Evolutionary conservation across 2,888 invertebrate species (phyloP).

Genomic region (Lasioglossum zephyrum): DNA sequence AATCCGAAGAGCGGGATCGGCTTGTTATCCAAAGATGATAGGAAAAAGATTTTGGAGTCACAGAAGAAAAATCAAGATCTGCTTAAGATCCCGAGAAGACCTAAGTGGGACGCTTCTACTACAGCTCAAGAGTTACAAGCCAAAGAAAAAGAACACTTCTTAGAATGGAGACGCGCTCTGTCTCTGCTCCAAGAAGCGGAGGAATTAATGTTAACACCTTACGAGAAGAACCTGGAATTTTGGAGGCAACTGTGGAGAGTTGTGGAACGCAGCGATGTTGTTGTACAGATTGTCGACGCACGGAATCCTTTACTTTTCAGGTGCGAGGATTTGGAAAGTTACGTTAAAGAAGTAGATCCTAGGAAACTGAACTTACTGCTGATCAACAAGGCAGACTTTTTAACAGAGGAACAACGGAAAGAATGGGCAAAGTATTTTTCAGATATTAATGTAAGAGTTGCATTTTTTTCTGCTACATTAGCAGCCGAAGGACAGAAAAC

Average conservation of each 20-base stretch:
- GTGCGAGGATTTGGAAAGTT: slow-evolving; percentile 95
- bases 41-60: slow-evolving; percentile 84
- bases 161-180: slow-evolving; percentile 95
- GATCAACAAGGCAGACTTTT: slow-evolving; percentile 97
- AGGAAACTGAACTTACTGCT: slow-evolving; percentile 93
- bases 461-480: slow-evolving; percentile 96
- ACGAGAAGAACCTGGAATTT: slow-evolving; percentile 98
- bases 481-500: slow-evolving; percentile 84
- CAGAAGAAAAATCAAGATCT: slow-evolving; percentile 87
- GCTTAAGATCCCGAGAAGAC: slow-evolving; percentile 94
- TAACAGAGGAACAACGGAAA: slow-evolving; percentile 91
- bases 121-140: slow-evolving; percentile 92
- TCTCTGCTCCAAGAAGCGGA: slow-evolving; percentile 92
- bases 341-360: slow-evolving; percentile 91
- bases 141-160: slow-evolving; percentile 92
- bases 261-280: slow-evolving; percentile 96
- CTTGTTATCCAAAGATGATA: slow-evolving; percentile 87
- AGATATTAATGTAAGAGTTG: slow-evolving; percentile 88
- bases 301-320: slow-evolving; percentile 97
- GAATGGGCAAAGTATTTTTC: slow-evolving; percentile 95
- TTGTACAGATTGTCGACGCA: slow-evolving; percentile 98
- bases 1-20: slow-evolving; percentile 87
- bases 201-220: slow-evolving; percentile 95
- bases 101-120: slow-evolving; percentile 91
- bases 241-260: slow-evolving; percentile 99